These are phyloP conservation scores for Xiphophorus hellerii DNA, from an alignment of 2,113 vertebrate genomes.

Conservation along the genomic window DNA sequence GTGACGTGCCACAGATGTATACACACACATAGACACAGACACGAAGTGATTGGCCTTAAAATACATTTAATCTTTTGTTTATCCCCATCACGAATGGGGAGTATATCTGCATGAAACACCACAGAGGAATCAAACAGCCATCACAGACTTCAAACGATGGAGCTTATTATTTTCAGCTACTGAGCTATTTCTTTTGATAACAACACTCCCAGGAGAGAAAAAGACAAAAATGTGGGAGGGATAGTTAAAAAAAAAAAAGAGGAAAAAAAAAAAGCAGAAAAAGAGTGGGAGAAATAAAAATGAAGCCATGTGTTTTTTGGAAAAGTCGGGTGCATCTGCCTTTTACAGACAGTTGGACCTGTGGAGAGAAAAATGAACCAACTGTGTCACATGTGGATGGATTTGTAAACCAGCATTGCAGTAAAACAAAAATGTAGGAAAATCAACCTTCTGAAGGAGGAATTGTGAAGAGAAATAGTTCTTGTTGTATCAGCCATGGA, in stretches of 20 bases:
- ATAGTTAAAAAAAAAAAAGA: constrained; percentile 25
- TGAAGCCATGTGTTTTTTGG: constrained; percentile 13
- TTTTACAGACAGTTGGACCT: constrained; percentile 47
- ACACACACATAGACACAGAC: constrained; percentile 38
- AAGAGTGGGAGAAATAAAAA: constrained; percentile 14
- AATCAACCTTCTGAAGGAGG: constrained; percentile 35
- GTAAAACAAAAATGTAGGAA: constrained; percentile 22
- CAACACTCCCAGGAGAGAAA: constrained; percentile 53
- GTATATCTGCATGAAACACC: constrained; percentile 74
- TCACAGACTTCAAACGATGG: constrained; percentile 58
- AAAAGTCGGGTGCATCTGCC: constrained; percentile 37
- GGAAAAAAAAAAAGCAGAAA: constrained; percentile 24
- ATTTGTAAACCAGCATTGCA: constrained; percentile 43
- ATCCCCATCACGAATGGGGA: constrained; percentile 67
- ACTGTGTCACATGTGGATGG: constrained; percentile 29
- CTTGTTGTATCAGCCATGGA: constrained; percentile 17
- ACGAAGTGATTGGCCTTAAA: constrained; percentile 57
- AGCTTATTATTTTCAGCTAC: constrained; percentile 65
- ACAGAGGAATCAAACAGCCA: constrained; percentile 56
- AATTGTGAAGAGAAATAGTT: constrained; percentile 24
- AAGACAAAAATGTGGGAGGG: constrained; percentile 22
- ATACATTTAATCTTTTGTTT: constrained; percentile 74
- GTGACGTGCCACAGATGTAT: constrained; percentile 40
- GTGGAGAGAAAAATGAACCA: constrained; percentile 11
- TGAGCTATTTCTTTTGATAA: constrained; percentile 64